phyloP scores from a whole-genome alignment of 1,140 invertebrate genomes.

The Protaetia brevitarsis region DNA sequence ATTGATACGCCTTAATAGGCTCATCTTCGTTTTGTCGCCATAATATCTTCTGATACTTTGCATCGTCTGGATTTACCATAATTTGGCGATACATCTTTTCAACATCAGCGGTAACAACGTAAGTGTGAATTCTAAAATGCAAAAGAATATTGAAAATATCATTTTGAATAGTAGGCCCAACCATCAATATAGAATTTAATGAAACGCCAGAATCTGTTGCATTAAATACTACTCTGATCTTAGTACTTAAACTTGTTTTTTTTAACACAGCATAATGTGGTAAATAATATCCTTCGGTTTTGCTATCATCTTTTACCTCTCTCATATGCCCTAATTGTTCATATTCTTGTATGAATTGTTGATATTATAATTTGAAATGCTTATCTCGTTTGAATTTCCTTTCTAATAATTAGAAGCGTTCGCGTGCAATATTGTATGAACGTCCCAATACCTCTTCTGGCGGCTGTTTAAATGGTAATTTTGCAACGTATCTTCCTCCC shows the following conservation, averaged over 20 bases:
- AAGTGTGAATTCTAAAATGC: constrained; percentile 32
- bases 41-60: constrained; percentile 39
- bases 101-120: neutral
- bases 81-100: constrained; percentile 44
- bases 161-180: constrained; percentile 47
- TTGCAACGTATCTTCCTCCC: constrained; percentile 41
- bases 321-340: constrained; percentile 36
- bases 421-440: no score
- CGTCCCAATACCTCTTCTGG: no score
- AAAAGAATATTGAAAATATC: constrained; percentile 44
- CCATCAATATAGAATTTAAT: constrained; percentile 44
- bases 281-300: constrained; percentile 35
- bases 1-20: constrained; percentile 36
- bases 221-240: constrained; percentile 35
- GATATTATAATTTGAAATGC: constrained; percentile 35
- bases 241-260: constrained; percentile 31
- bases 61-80: constrained; percentile 34
- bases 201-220: constrained; percentile 36
- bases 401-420: no score
- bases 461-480: constrained; percentile 40
- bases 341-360: constrained; percentile 46
- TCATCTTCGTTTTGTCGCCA: constrained; percentile 30
- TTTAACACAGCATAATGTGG: constrained; percentile 43
- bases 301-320: neutral
- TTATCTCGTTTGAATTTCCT: constrained; percentile 34